Conservation (phyloP, 2,113 vertebrate species). For the Desmodus rotundus region DNA sequence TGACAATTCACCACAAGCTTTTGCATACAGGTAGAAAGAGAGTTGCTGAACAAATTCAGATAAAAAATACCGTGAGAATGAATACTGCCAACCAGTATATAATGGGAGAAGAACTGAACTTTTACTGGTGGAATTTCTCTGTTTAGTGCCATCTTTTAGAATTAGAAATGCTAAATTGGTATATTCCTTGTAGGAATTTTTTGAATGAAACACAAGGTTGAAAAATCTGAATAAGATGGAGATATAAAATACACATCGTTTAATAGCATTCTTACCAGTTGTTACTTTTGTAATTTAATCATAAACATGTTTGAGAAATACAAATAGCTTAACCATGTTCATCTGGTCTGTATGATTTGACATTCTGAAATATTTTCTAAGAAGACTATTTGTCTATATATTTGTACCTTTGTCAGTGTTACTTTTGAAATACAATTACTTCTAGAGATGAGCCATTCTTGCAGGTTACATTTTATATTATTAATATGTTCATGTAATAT, state of each 20-base stretch:
- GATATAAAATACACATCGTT: too few species aligned
- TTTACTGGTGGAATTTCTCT: not conserved
- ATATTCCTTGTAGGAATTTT: not conserved
- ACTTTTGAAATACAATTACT: not conserved
- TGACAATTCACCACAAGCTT: slow-evolving; percentile 98
- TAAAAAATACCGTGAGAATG: not conserved
- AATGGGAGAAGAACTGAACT: not conserved
- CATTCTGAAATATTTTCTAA: slow-evolving; percentile 1
- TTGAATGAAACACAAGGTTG: not conserved
- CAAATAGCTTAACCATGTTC: not conserved
- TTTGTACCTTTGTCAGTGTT: not conserved
- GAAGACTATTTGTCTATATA: not conserved
- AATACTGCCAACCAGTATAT: not conserved
- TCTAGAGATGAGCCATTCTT: not conserved
- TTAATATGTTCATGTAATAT: not conserved
- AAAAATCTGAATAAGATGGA: too few species aligned
- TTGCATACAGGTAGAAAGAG: slow-evolving; percentile 90
- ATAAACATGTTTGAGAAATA: not conserved
- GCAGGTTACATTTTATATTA: not conserved
- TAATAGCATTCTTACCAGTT: not conserved
- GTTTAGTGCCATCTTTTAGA: not conserved
- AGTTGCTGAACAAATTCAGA: not conserved
- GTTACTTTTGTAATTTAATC: not conserved
- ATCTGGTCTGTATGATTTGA: not conserved
- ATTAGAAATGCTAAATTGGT: slow-evolving; percentile 11